These are phyloP conservation scores for Arion vulgaris DNA, from an alignment of 1,140 invertebrate genomes.

Conservation along the genomic window DNA sequence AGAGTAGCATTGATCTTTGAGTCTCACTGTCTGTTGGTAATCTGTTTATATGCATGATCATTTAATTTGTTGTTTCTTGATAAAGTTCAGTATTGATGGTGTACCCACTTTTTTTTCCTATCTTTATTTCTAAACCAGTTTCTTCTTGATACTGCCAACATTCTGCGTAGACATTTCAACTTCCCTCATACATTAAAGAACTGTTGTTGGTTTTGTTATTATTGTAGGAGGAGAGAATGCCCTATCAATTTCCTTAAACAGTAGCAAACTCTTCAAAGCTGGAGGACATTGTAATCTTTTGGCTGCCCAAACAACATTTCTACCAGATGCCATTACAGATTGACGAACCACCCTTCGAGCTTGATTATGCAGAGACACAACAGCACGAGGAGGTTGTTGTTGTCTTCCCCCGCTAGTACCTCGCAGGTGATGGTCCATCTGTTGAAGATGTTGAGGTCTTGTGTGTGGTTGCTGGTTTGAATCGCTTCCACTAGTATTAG, in stretches of 20 bases:
- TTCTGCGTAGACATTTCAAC: too few species aligned
- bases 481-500: background rate
- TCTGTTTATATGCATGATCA: too few species aligned
- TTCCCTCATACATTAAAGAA: too few species aligned
- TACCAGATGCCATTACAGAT: conserved; percentile 21
- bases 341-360: conserved; percentile 11
- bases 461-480: background rate
- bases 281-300: conserved; percentile 27
- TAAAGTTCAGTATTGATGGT: too few species aligned
- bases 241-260: conserved; percentile 29
- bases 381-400: background rate
- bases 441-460: conserved; percentile 14
- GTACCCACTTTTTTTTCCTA: too few species aligned
- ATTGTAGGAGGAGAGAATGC: background rate
- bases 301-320: conserved; percentile 26
- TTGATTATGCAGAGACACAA: conserved; percentile 27
- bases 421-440: conserved; percentile 12
- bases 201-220: background rate
- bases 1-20: too few species aligned
- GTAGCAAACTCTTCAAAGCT: conserved; percentile 21
- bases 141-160: too few species aligned
- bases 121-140: too few species aligned
- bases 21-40: too few species aligned
- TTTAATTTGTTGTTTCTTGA: too few species aligned
- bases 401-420: background rate